A percentile compares a stretch with the other conserved stretches of the same genome.
Evolutionary conservation across 2,113 vertebrate species (phyloP).

Genomic region (Malurus cyaneus): DNA sequence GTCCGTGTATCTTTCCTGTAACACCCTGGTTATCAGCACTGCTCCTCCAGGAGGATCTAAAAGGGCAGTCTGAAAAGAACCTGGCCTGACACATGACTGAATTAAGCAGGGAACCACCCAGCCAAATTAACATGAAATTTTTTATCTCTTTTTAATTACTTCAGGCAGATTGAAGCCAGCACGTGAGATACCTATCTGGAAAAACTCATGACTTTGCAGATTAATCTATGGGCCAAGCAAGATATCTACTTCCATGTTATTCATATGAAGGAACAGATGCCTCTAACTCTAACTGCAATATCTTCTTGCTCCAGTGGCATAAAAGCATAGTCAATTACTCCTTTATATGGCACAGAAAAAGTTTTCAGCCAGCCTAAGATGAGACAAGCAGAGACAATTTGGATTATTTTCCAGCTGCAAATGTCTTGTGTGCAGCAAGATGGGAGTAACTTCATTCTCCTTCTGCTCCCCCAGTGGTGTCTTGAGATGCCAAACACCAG

Average conservation of each 20-base stretch:
- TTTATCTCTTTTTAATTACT: background rate
- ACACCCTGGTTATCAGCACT: background rate
- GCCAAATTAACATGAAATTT: background rate
- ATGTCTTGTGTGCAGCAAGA: background rate
- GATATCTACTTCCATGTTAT: background rate
- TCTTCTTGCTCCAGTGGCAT: background rate
- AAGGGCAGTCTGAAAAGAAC: background rate
- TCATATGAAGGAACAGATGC: background rate
- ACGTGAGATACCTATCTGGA: background rate
- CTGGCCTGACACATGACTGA: background rate
- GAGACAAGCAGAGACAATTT: background rate
- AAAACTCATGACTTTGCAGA: background rate
- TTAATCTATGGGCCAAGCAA: background rate
- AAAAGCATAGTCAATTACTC: background rate
- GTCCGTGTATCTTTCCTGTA: background rate
- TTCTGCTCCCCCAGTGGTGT: background rate
- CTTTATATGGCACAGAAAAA: background rate
- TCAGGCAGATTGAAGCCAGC: background rate
- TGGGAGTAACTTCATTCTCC: background rate
- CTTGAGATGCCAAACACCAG: background rate
- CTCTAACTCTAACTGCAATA: background rate
- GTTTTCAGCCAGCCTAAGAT: background rate
- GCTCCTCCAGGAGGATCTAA: background rate
- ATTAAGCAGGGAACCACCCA: background rate
- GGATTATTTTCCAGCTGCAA: background rate